Base-by-base conservation (phyloP, 2,113 vertebrate species). In the Pseudorasbora parva region DNA sequence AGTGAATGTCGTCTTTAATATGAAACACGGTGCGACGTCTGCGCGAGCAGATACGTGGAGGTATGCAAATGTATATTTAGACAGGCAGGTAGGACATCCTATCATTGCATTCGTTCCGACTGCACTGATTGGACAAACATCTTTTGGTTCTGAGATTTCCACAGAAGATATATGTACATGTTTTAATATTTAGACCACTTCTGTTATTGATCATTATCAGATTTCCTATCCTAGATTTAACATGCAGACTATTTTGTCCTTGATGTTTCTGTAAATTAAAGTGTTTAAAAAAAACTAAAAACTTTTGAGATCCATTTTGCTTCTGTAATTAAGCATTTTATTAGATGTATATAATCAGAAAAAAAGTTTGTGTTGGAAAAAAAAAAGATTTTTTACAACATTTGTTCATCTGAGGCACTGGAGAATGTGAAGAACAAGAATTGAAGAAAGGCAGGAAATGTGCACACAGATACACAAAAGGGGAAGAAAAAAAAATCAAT, bases 311-410 rank as follows among this genome's bases (percentile, higher is more conserved):
- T 49, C 11, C 12, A 43, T 7, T 69, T 76, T 51, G 14, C 81
- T 84, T 78, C 43, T 73, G 11, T 82, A 77, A 84, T 87, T 66
- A 62, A 62, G 69, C 71, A 62, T 81, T 87, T 77, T 69, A 72
- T 81, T 81, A 49, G 51, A 60, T 71, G 43, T 47, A 51, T 56
- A 57, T 74, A 57, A 81, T 76, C 33, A 82, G 73, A 82, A 72
- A 82, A 49, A 82, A 81, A 25, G 51, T 47, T 43, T 14, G 54
- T 81, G 9, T 84, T 66, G 15, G 17, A 77, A 81, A 74, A 56
- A 66, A 83, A 81, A 2, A 1, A 62, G 81, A n/a, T n/a, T 86
- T 62, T 73, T 49, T 82, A 74, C 66, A 86, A 81, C 57, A 71
- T 78, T 74, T 82, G 62, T 81, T 84, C 54, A 84, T 68, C 11